A percentile compares a stretch with the other conserved stretches of the same genome.
Evolutionary conservation across 2,113 vertebrate species (phyloP).

Genomic region (Dromaius novaehollandiae): DNA sequence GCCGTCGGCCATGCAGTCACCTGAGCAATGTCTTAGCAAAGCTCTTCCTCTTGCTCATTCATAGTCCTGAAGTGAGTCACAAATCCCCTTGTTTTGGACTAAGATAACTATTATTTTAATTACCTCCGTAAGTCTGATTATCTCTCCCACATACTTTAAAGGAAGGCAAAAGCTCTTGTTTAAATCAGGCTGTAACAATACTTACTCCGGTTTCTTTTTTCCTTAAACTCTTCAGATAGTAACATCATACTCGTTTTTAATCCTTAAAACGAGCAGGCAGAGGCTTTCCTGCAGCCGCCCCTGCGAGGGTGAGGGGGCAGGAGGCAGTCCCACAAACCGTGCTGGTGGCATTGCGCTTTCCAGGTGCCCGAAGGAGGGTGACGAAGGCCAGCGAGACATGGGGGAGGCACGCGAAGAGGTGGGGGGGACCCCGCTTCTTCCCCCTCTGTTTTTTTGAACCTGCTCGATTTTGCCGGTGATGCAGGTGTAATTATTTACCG

Average conservation of each 20-base stretch:
- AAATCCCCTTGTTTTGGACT: not conserved
- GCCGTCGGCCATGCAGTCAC: not conserved
- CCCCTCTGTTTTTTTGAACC: too few species aligned
- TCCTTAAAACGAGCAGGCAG: not conserved
- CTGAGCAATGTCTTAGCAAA: not conserved
- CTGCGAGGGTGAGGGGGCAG: not conserved
- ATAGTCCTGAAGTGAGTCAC: not conserved
- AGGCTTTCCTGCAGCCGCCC: not conserved
- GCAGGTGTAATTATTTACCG: rapidly evolving
- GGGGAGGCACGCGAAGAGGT: too few species aligned
- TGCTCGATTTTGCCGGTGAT: rapidly evolving
- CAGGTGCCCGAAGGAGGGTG: rapidly evolving
- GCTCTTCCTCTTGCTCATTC: not conserved
- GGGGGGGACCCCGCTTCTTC: too few species aligned
- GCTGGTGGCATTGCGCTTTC: rapidly evolving
- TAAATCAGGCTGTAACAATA: not conserved
- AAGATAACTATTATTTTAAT: not conserved
- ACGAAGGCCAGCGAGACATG: too few species aligned
- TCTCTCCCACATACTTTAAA: not conserved
- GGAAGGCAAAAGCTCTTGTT: not conserved
- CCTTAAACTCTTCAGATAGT: not conserved
- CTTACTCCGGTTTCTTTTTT: not conserved
- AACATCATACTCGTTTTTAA: not conserved
- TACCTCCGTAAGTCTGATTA: not conserved
- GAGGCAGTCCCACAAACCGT: rapidly evolving